A percentile compares a stretch with the other conserved stretches of the same genome.
Evolutionary conservation across 2,888 invertebrate genomes (phyloP).

Genomic region (Dynastes hyllus): DNA sequence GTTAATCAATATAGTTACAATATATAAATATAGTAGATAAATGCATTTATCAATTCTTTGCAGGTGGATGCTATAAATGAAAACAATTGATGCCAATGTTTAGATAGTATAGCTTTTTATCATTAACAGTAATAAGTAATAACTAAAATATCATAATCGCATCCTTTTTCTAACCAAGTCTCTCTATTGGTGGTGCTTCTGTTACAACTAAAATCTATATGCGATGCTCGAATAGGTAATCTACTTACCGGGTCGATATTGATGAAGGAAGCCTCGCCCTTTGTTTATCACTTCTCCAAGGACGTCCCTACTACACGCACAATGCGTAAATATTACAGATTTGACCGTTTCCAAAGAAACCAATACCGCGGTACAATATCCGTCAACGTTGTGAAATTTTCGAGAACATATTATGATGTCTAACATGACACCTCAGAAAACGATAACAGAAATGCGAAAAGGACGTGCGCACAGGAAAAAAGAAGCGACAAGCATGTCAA

Average conservation of each 20-base stretch:
- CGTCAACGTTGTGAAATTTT: neutral
- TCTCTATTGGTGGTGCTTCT: neutral
- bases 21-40: too few species aligned
- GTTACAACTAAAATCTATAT: neutral
- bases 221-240: too few species aligned
- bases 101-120: too few species aligned
- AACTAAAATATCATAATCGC: too few species aligned
- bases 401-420: neutral
- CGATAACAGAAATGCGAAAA: conserved; percentile 11
- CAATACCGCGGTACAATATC: neutral
- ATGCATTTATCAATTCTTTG: too few species aligned
- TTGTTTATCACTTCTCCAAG: conserved; percentile 19
- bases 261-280: conserved; percentile 20
- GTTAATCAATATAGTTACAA: too few species aligned
- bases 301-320: conserved; percentile 3
- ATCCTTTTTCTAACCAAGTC: neutral
- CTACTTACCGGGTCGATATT: conserved; percentile 31
- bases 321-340: conserved; percentile 9
- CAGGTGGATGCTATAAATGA: too few species aligned
- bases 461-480: neutral
- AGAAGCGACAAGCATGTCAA: conserved; percentile 30
- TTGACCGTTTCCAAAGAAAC: conserved; percentile 17
- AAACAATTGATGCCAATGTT: too few species aligned
- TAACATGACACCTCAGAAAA: conserved; percentile 6
- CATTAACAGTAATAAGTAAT: too few species aligned